Conservation (phyloP, 2,888 invertebrate genomes). For the Leptinotarsa rubiginosa region DNA sequence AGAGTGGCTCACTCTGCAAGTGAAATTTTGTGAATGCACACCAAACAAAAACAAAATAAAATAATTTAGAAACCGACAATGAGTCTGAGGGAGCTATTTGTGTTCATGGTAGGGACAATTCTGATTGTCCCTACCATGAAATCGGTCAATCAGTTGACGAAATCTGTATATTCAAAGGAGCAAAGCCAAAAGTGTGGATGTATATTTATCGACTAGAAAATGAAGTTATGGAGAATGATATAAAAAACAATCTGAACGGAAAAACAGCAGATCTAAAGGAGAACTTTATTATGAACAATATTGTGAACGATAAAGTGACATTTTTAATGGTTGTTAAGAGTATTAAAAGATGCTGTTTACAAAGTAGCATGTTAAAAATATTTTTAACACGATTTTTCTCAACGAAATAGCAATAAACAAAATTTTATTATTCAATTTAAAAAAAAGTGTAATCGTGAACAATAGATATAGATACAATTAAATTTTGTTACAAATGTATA, state of each 20-base stretch:
- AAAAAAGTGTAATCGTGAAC: no score
- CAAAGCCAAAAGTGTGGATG: constrained; percentile 9
- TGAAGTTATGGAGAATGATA: not conserved
- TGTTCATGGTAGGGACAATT: not conserved
- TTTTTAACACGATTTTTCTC: no score
- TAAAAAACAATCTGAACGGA: not conserved
- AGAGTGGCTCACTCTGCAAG: no score
- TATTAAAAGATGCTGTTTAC: no score
- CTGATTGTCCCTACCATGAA: not conserved
- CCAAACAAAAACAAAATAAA: not conserved
- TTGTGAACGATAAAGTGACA: no score
- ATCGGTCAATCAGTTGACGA: not conserved
- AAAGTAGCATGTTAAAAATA: no score
- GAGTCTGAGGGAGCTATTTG: not conserved
- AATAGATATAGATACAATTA: no score
- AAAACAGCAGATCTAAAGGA: not conserved
- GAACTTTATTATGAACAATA: not conserved
- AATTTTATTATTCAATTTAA: no score
- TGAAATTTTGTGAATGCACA: not conserved
- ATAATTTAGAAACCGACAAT: not conserved
- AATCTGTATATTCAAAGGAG: constrained; percentile 3
- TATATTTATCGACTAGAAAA: not conserved
- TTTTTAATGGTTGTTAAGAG: no score
- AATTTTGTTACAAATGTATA: no score
- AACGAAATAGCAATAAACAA: no score